Evolutionary conservation across 2,888 invertebrate genomes (phyloP).

Genomic region (Hofmannophila pseudospretella): DNA sequence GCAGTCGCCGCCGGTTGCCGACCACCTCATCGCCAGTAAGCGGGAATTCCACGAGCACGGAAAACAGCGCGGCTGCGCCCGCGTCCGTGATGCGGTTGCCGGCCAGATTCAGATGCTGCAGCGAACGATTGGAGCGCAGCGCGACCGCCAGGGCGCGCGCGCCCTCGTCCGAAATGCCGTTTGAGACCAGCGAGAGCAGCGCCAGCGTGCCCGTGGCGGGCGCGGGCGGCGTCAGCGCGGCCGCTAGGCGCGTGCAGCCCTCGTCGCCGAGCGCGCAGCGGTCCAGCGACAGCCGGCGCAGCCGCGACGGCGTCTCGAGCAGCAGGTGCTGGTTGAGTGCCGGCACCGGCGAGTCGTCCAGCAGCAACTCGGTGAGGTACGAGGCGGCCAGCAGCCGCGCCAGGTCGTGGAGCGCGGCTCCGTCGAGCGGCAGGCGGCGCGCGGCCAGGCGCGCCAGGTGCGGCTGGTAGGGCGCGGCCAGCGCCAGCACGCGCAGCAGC

Average conservation of each 20-base stretch:
- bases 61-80: slow-evolving; percentile 22
- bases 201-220: slow-evolving; percentile 17
- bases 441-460: slow-evolving; percentile 18
- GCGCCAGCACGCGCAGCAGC: slow-evolving; percentile 24
- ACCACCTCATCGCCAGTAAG: slow-evolving; percentile 20
- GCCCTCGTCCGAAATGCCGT: slow-evolving; percentile 23
- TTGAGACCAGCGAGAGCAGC: slow-evolving; percentile 18
- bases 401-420: slow-evolving; percentile 20
- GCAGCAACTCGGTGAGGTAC: too few relatives aligned
- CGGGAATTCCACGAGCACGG: slow-evolving; percentile 19
- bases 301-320: slow-evolving; percentile 14
- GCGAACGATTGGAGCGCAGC: slow-evolving; percentile 26
- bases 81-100: slow-evolving; percentile 25
- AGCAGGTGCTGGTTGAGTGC: slow-evolving; percentile 20
- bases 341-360: slow-evolving; percentile 24
- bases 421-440: slow-evolving; percentile 15
- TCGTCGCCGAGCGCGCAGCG: slow-evolving; percentile 25
- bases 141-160: slow-evolving; percentile 21
- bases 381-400: slow-evolving; percentile 17
- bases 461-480: slow-evolving; percentile 23
- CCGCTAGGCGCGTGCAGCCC: slow-evolving; percentile 18
- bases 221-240: slow-evolving; percentile 18
- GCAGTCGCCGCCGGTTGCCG: slow-evolving; percentile 15
- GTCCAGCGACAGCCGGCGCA: slow-evolving; percentile 24
- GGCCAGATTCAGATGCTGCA: slow-evolving; percentile 27